Conservation (phyloP, 2,888 invertebrate species). For the Azorinus chamasolen region DNA sequence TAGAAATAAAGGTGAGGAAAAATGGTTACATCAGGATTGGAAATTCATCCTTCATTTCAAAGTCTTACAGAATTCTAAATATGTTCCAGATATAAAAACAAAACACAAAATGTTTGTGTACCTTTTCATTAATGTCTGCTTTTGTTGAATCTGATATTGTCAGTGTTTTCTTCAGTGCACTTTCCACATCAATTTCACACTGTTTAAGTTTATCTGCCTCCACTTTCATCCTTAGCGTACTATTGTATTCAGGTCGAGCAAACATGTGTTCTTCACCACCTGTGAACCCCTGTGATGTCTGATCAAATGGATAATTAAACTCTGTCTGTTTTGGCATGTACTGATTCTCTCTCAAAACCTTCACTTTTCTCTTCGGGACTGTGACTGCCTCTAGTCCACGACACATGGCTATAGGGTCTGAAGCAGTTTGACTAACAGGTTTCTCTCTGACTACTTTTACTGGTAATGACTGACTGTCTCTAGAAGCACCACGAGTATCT, state of each 20-base stretch:
- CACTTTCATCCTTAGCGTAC: constrained; percentile 74
- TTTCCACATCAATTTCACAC: constrained; percentile 68
- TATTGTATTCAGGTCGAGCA: constrained; percentile 82
- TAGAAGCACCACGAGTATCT: neutral
- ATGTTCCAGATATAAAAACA: no score
- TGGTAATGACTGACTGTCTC: constrained; percentile 13
- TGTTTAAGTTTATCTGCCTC: constrained; percentile 74
- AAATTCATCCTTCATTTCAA: no score
- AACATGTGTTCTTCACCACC: constrained; percentile 76
- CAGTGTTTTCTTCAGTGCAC: constrained; percentile 72
- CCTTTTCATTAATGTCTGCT: constrained; percentile 79
- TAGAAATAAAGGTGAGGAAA: no score
- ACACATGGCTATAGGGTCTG: constrained; percentile 53
- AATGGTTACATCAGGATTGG: no score
- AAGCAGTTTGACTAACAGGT: neutral
- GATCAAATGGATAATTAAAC: constrained; percentile 76
- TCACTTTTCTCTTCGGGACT: constrained; percentile 61
- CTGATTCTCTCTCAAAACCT: constrained; percentile 73
- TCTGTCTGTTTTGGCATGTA: constrained; percentile 58
- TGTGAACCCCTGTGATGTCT: constrained; percentile 30
- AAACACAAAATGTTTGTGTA: neutral
- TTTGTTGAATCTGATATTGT: constrained; percentile 68
- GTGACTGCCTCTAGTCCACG: constrained; percentile 31
- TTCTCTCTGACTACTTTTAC: constrained; percentile 52
- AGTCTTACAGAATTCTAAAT: no score